Percentiles rank a stretch among this genome's conserved stretches.
Conservation (phyloP, 1,140 invertebrate species). For the Thaumetopoea pityocampa region DNA sequence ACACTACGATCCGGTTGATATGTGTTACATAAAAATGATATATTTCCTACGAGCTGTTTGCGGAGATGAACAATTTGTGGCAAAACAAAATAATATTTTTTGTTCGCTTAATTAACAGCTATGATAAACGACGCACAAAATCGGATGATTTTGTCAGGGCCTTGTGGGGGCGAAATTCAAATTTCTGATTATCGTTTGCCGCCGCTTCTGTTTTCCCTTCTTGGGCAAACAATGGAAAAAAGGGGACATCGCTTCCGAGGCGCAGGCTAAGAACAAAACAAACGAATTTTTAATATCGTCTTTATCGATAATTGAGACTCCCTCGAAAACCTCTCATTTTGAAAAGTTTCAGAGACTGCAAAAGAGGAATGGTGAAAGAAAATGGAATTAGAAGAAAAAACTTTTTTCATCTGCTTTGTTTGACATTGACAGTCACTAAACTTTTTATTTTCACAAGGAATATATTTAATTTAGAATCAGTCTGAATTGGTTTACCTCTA, state of each 20-base stretch:
- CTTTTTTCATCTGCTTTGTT: slow-evolving; percentile 76
- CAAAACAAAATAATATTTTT: slow-evolving; percentile 50
- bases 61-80: slow-evolving; percentile 48
- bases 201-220: slow-evolving; percentile 60
- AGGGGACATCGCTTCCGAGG: slow-evolving; percentile 62
- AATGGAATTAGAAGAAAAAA: slow-evolving; percentile 72
- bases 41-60: slow-evolving; percentile 30
- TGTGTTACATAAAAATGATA: slow-evolving; percentile 23
- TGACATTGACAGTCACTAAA: slow-evolving; percentile 73
- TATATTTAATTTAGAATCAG: slow-evolving; percentile 72
- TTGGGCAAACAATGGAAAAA: slow-evolving; percentile 71
- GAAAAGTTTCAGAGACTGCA: slow-evolving; percentile 72
- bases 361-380: slow-evolving; percentile 72
- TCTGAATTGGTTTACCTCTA: slow-evolving; percentile 55
- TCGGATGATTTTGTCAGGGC: slow-evolving; percentile 62
- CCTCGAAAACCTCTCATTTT: slow-evolving; percentile 74
- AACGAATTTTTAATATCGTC: slow-evolving; percentile 76
- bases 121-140: slow-evolving; percentile 68
- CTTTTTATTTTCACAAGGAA: slow-evolving; percentile 68
- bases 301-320: slow-evolving; percentile 76
- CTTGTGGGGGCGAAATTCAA: slow-evolving; percentile 65
- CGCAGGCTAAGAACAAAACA: slow-evolving; percentile 72
- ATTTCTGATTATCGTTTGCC: slow-evolving; percentile 68
- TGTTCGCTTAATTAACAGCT: slow-evolving; percentile 61
- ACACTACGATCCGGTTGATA: slow-evolving; percentile 1